Conservation (phyloP, 2,797 vertebrate genomes). For the Eulemur coronatus region DNA sequence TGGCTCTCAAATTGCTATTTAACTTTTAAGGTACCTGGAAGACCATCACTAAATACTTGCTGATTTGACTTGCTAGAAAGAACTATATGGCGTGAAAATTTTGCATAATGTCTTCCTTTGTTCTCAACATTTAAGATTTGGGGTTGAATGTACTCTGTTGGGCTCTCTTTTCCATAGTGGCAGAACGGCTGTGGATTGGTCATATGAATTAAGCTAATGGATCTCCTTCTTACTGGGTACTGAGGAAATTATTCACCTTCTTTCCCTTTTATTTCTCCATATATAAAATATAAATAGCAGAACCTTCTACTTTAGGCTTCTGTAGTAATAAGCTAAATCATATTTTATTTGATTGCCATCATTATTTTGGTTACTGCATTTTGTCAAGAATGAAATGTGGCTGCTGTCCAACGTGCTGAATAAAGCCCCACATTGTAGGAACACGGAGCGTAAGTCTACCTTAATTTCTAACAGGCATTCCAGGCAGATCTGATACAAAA, state of each 20-base stretch:
- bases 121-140: not conserved
- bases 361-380: constrained; percentile 36
- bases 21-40: not conserved
- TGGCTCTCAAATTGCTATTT: not conserved
- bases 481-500: not conserved
- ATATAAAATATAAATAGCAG: constrained; percentile 17
- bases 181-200: not conserved
- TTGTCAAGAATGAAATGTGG: constrained; percentile 12
- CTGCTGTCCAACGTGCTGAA: constrained; percentile 32
- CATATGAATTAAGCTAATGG: not conserved
- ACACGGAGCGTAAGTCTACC: not conserved
- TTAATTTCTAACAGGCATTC: not conserved
- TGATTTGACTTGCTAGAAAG: constrained; percentile 5
- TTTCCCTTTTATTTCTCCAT: not conserved
- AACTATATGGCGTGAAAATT: not conserved
- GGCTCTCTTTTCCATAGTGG: not conserved
- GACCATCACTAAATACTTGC: not conserved
- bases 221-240: not conserved
- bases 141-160: not conserved
- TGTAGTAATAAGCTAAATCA: constrained; percentile 28
- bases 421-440: not conserved
- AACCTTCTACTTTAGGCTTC: not conserved
- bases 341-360: constrained; percentile 55
- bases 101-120: not conserved
- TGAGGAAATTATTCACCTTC: constrained; percentile 41